phyloP scores from a whole-genome alignment of 2,113 vertebrate species.

The Malaclemys terrapin region DNA sequence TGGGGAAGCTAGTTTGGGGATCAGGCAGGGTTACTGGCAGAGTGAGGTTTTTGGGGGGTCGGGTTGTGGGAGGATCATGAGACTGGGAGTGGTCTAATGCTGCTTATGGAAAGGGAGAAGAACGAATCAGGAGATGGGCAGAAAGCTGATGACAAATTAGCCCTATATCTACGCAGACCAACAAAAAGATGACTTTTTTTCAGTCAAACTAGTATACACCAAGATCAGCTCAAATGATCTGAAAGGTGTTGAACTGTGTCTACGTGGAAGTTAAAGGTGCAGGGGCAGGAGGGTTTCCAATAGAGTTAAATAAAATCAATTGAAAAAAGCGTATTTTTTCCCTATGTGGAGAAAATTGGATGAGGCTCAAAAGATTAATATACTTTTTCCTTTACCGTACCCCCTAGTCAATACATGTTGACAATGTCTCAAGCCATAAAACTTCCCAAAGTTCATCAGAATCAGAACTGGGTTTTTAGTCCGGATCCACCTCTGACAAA shows the following conservation, averaged over 20 bases:
- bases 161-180: not conserved
- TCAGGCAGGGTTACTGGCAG: not conserved
- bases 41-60: not conserved
- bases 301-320: not conserved
- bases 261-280: not conserved
- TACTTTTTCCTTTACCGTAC: not conserved
- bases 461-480: not conserved
- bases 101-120: not conserved
- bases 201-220: not conserved
- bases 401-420: not conserved
- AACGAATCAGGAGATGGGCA: fast-evolving
- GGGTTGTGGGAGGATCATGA: not conserved
- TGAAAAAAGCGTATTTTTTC: not conserved
- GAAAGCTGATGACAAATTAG: not conserved
- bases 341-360: not conserved
- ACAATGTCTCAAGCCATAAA: not conserved
- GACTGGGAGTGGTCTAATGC: not conserved
- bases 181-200: not conserved
- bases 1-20: not conserved
- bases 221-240: not conserved
- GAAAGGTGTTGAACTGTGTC: not conserved
- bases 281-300: not conserved
- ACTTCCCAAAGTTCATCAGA: slow-evolving; percentile 1
- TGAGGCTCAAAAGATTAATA: not conserved
- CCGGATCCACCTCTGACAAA: not conserved